Evolutionary conservation across 2,888 invertebrate species (phyloP), one percentile per base, ranked within the genome.

Genomic region (Nematopogon swammerdamellus): DNA sequence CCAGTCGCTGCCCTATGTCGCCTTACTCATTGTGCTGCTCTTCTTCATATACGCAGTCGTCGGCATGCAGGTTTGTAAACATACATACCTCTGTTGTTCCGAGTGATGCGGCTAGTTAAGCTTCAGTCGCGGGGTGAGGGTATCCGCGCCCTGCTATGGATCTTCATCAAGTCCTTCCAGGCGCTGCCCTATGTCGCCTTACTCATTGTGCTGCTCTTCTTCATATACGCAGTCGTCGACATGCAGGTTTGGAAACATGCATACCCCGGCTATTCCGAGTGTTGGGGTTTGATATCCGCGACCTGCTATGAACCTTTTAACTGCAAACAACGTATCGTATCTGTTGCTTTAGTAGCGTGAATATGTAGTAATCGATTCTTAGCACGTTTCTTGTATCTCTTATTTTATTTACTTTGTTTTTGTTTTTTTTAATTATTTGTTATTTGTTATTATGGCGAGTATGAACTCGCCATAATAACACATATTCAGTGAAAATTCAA

Each of bases 31-130:
- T 63, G 96, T 98, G 14, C 89, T 99, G 83, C 83, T 99, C 54
- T 99, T 99, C 82, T 99, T 99, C 80, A 98, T 99, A 65, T 99
- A 99, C 70, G 99, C 99, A 59, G 98, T 99, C 6, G 97, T 99
- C 63, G 99, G 99, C 55, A 99, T 99, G 99, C 97, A 98, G 87
- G 96, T 95, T 70, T 65, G 67, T 48, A 14, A 18, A n/a, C n/a
- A 45, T 46, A n/a, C 10, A 20, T 46, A 20, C 19, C 25, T 11
- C 14, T 46, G 4, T 43, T 79, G 1, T 79, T 77, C 51, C 72
- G 99, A 59, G 99, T 98, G 30, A 97, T 99, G 98, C 85, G 99
- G 55, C 80, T 99, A 56, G 95, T 99, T 44, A 99, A 99, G 70
- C 81, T 99, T 53, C 80, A 99, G 50, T 97, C 96, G 59, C 86